These are phyloP conservation scores for Planiliza haematocheilus DNA, from an alignment of 2,113 vertebrate species.

Conservation along the genomic window DNA sequence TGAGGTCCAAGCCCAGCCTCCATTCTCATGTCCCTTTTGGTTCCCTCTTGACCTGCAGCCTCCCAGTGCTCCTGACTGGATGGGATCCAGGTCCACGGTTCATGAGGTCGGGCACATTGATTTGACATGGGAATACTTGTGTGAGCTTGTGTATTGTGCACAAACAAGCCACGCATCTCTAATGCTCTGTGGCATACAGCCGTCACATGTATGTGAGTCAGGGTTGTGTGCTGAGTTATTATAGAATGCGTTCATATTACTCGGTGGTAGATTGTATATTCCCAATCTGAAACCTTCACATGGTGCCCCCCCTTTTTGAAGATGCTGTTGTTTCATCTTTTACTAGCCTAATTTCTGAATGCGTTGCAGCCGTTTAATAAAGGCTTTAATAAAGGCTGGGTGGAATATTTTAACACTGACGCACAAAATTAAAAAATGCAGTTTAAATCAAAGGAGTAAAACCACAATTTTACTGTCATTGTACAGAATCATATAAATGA, in stretches of 20 bases:
- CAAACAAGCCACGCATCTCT: conserved; percentile 52
- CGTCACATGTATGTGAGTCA: conserved; percentile 54
- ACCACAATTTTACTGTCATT: too few species aligned
- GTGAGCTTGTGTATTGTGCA: conserved; percentile 59
- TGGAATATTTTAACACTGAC: not conserved
- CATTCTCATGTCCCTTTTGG: conserved; percentile 37
- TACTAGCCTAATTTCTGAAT: conserved; percentile 17
- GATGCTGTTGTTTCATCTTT: not conserved
- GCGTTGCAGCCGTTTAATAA: not conserved
- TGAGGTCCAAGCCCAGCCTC: conserved; percentile 29
- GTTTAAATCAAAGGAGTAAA: too few species aligned
- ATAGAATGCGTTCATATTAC: conserved; percentile 32
- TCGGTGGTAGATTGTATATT: not conserved
- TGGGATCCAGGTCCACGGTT: conserved; percentile 53
- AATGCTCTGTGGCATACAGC: conserved; percentile 53
- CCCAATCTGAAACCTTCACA: conserved; percentile 11
- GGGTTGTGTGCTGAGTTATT: conserved; percentile 29
- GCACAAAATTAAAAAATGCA: too few species aligned
- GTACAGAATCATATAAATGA: too few species aligned
- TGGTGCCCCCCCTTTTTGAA: conserved; percentile 5
- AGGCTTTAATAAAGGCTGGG: not conserved
- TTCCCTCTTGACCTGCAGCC: conserved; percentile 64
- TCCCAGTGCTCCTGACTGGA: conserved; percentile 46
- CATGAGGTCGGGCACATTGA: conserved; percentile 62
- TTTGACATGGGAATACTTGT: conserved; percentile 65